Conservation (phyloP, 2,888 invertebrate species). For the Epistrophella euchroma region DNA sequence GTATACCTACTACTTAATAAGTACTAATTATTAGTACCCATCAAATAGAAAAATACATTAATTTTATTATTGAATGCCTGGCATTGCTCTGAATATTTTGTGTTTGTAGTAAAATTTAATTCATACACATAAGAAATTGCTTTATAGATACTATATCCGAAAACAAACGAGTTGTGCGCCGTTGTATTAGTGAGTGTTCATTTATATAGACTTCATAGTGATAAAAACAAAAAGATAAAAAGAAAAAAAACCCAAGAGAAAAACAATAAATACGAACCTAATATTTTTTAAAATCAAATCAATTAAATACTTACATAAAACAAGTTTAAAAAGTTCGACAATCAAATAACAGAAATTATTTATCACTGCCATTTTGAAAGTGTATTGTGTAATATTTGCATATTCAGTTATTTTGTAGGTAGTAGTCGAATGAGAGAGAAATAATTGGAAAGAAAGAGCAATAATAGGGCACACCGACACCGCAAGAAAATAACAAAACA, state of each 20-base stretch:
- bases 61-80: constrained; percentile 38
- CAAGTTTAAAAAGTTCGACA: constrained; percentile 15
- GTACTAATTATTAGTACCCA: constrained; percentile 6
- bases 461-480: constrained; percentile 19
- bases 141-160: constrained; percentile 57
- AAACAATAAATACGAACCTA: constrained; percentile 17
- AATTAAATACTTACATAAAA: constrained; percentile 4
- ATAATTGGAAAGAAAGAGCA: constrained; percentile 65
- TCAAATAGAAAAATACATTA: constrained; percentile 5
- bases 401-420: constrained; percentile 81
- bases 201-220: constrained; percentile 33
- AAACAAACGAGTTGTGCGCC: constrained; percentile 52
- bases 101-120: constrained; percentile 38
- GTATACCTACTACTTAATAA: constrained; percentile 9
- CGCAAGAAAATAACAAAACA: constrained; percentile 16
- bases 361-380: constrained; percentile 34
- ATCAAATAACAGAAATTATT: constrained; percentile 25
- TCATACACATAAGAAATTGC: constrained; percentile 50
- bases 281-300: constrained; percentile 15
- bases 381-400: constrained; percentile 74
- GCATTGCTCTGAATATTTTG: constrained; percentile 45
- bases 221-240: constrained; percentile 27
- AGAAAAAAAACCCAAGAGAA: constrained; percentile 5
- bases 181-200: constrained; percentile 65
- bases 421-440: constrained; percentile 38